phyloP scores from a whole-genome alignment of 2,797 vertebrate species.

The Phoxinus dragarum region DNA sequence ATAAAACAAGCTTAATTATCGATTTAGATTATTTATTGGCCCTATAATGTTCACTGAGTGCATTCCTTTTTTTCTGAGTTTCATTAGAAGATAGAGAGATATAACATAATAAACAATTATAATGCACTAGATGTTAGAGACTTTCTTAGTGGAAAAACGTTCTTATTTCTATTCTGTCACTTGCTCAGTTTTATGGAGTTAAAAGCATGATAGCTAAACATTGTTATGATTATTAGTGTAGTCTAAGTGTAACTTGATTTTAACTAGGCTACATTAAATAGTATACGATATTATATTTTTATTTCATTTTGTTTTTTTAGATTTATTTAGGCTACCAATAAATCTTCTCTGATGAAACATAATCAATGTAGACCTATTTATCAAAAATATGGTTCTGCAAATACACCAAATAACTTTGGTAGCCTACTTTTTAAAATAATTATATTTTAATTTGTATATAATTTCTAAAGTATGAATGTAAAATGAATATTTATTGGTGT shows the following conservation, averaged over 20 bases:
- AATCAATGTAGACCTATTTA: neutral
- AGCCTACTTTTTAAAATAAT: neutral
- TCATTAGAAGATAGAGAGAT: neutral
- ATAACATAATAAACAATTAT: neutral
- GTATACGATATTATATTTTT: no score
- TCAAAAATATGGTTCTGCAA: neutral
- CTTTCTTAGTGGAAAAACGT: neutral
- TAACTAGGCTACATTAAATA: neutral
- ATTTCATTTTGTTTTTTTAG: neutral
- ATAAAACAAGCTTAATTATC: neutral
- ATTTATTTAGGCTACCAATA: no score
- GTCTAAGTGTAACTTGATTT: neutral
- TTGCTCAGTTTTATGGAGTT: neutral
- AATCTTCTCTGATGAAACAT: neutral
- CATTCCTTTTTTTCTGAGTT: neutral
- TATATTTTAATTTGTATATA: neutral
- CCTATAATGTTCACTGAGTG: neutral
- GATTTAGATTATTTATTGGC: neutral
- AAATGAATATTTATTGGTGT: neutral
- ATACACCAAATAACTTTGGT: neutral
- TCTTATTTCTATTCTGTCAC: neutral
- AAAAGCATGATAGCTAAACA: neutral
- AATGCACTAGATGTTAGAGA: neutral
- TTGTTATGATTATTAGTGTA: neutral
- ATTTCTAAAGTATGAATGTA: neutral